phyloP scores from a whole-genome alignment of 2,797 vertebrate genomes.

The Pantherophis vulpinus region DNA sequence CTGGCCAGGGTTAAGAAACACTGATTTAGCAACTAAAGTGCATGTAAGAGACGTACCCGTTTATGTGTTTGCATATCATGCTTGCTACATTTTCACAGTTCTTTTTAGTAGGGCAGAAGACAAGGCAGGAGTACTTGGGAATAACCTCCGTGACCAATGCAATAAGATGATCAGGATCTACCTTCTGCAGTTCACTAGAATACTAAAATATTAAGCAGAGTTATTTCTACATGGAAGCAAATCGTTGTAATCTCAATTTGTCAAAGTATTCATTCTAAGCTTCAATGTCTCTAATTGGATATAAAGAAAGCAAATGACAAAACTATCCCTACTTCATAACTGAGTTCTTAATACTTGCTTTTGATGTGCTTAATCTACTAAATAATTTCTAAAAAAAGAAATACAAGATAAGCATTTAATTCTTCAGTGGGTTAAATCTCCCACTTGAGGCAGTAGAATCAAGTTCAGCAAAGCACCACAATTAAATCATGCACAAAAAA shows the following conservation, averaged over 20 bases:
- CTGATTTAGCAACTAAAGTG: neutral
- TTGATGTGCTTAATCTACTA: neutral
- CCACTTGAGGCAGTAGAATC: neutral
- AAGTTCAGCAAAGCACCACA: neutral
- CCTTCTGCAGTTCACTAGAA: slow-evolving; percentile 83
- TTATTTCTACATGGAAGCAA: neutral
- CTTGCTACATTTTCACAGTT: slow-evolving; percentile 94
- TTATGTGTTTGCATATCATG: slow-evolving; percentile 93
- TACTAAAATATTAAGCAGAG: slow-evolving; percentile 74
- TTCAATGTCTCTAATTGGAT: neutral
- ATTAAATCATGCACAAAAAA: neutral
- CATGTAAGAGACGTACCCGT: slow-evolving; percentile 75
- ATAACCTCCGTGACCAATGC: slow-evolving; percentile 94
- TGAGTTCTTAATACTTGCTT: neutral
- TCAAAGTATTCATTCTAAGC: neutral
- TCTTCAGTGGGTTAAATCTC: neutral
- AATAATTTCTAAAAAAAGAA: neutral
- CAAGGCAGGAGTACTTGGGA: slow-evolving; percentile 87
- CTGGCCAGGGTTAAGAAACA: neutral
- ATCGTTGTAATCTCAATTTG: neutral
- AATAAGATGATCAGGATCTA: slow-evolving; percentile 91
- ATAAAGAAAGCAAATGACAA: neutral
- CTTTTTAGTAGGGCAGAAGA: slow-evolving; percentile 97
- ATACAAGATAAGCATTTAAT: neutral
- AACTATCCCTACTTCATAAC: neutral